Conservation (phyloP, 2,888 invertebrate species). For the Heliconius ismenius region DNA sequence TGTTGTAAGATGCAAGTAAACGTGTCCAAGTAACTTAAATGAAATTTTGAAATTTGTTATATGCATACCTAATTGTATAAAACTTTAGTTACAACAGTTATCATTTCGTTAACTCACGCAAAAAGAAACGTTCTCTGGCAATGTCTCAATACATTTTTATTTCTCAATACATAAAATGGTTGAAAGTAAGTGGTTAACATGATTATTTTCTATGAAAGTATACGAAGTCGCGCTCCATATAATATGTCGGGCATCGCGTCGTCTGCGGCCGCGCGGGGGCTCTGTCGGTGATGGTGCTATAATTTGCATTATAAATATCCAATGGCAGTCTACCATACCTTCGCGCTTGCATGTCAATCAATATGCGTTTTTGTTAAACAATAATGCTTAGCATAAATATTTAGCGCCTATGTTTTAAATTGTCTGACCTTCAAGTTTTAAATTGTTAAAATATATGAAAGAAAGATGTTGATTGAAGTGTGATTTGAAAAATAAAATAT, state of each 20-base stretch:
- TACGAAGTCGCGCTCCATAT: slow-evolving; percentile 75
- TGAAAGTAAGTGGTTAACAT: slow-evolving; percentile 62
- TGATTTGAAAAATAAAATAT: background rate
- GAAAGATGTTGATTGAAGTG: background rate
- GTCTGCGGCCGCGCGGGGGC: slow-evolving; percentile 36
- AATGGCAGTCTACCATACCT: slow-evolving; percentile 46
- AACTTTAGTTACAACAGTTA: slow-evolving; percentile 5
- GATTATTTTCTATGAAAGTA: slow-evolving; percentile 73
- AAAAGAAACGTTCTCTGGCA: background rate
- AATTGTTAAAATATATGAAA: slow-evolving; percentile 18
- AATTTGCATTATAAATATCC: slow-evolving; percentile 62
- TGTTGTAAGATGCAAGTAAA: background rate
- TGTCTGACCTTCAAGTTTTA: slow-evolving; percentile 47
- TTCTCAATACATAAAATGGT: slow-evolving; percentile 46
- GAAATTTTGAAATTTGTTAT: background rate
- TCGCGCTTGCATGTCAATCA: slow-evolving; percentile 43
- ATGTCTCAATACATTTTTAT: slow-evolving; percentile 27
- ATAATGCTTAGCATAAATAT: slow-evolving; percentile 45
- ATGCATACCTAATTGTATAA: background rate
- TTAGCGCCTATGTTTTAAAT: slow-evolving; percentile 38
- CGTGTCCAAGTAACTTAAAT: background rate
- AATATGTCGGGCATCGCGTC: slow-evolving; percentile 68
- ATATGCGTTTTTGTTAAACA: slow-evolving; percentile 41
- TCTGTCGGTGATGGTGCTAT: slow-evolving; percentile 31
- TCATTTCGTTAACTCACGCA: slow-evolving; percentile 12